Percentiles rank a stretch among this genome's conserved stretches.
phyloP scores from a whole-genome alignment of 2,113 vertebrate genomes.

The Tympanuchus pallidicinctus region DNA sequence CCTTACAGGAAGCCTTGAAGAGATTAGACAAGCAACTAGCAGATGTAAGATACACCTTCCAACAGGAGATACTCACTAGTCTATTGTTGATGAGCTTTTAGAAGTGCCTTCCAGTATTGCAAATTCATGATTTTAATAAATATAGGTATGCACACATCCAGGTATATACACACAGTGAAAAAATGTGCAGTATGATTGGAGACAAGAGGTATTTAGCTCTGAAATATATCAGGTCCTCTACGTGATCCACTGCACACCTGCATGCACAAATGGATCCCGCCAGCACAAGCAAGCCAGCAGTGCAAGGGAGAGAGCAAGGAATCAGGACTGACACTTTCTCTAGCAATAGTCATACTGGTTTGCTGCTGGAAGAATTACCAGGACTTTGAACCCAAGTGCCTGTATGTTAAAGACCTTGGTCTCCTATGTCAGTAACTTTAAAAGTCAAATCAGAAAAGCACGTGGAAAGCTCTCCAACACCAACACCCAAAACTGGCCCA shows the following conservation, averaged over 20 bases:
- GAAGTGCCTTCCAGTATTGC: not conserved
- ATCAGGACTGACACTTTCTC: not conserved
- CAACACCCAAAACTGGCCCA: not conserved
- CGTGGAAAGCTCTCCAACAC: not conserved
- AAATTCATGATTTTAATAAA: not conserved
- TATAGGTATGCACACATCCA: not conserved
- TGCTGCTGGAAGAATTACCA: not conserved
- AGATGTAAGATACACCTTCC: not conserved
- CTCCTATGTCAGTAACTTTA: not conserved
- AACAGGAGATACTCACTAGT: not conserved
- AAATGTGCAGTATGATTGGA: rapidly evolving
- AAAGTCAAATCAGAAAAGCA: not conserved
- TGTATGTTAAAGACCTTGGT: not conserved
- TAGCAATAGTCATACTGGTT: not conserved
- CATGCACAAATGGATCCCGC: not conserved
- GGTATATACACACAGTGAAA: not conserved
- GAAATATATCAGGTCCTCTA: not conserved
- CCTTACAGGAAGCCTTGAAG: not conserved
- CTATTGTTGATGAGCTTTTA: not conserved
- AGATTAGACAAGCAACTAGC: not conserved
- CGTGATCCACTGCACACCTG: not conserved
- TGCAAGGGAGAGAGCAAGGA: not conserved
- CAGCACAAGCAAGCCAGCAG: rapidly evolving
- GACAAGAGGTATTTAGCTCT: not conserved
- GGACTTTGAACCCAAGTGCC: not conserved